Evolutionary conservation across 2,113 vertebrate species (phyloP), one percentile per base, ranked within the genome.

Genomic region (Scopus umbretta): DNA sequence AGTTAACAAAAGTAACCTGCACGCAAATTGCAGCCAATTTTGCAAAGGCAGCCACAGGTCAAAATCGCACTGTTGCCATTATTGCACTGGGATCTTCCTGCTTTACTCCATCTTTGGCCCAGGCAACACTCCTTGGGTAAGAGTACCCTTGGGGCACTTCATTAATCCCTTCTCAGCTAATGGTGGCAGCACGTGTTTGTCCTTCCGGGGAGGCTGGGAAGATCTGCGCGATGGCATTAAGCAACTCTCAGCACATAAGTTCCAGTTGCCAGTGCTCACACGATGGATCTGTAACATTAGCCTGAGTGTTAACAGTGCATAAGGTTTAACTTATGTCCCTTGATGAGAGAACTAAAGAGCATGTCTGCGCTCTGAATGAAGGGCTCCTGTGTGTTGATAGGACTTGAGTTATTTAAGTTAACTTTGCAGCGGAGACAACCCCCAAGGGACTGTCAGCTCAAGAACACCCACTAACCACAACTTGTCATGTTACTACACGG

Each of bases 321-420:
- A n/a, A 49, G 90, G 74, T 80, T 92, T 73, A 66, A 83, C 74
- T 94, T 55, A 10, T 4, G 42, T 83, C 94, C 82, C 85, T 94
- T 86, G 50, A 74, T 80, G 90, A 43, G 78, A 76, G 79, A 95
- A 92, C 92, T 93, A 90, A 94, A 86, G 92, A 94, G 67, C 71
- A 5, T 34, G 79, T 88, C 96, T 92, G 90, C 74, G 75, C 88
- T 76, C 74, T 14, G 67, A 70, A 86, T 93, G 90, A 96, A 94
- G 82, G 88, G 79, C 94, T 88, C 58, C 79, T 66, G 45, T 70
- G 85, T 80, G 88, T 83, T 93, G 94, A 94, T 83, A 95, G 94
- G 91, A 86, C 53, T 96, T 91, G 92, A 97, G 91, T 96, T 95
- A 91, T 87, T 95, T 66, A 38, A 97, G 86, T 95, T 95, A 92